phyloP scores from a whole-genome alignment of 2,797 vertebrate species.

The Chaunax sp. region DNA sequence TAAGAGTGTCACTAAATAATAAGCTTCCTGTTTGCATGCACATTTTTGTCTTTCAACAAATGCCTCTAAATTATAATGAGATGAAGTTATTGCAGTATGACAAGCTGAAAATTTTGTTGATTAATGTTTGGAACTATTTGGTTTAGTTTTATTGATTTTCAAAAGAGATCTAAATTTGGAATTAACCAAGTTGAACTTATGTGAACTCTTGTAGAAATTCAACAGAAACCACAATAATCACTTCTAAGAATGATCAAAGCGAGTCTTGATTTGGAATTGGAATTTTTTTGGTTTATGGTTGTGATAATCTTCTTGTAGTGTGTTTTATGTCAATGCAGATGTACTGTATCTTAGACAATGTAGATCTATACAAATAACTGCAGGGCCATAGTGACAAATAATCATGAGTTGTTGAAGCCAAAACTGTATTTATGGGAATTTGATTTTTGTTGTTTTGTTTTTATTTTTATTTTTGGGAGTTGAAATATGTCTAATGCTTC shows the following conservation, averaged over 20 bases:
- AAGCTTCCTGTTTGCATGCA: constrained; percentile 54
- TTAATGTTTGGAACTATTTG: background rate
- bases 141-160: background rate
- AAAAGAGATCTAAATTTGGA: constrained; percentile 7
- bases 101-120: background rate
- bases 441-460: constrained; percentile 1
- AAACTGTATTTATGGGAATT: constrained; percentile 63
- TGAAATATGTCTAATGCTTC: constrained; percentile 51
- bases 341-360: constrained; percentile 16
- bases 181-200: background rate
- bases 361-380: constrained; percentile 17
- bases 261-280: constrained; percentile 1
- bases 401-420: constrained; percentile 32
- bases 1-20: constrained; percentile 33
- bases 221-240: background rate
- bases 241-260: background rate
- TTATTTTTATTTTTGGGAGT: constrained; percentile 27
- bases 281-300: constrained; percentile 1
- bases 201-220: background rate
- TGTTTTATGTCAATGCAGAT: constrained; percentile 17
- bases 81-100: background rate
- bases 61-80: constrained; percentile 9
- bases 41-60: constrained; percentile 42
- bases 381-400: constrained; percentile 27
- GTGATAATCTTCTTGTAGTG: background rate